A percentile compares a stretch with the other conserved stretches of the same genome.
Evolutionary conservation across 64 coral and sea anemone genomes (phyloP).

Genomic region (Hydrozoanthus tunicans): DNA sequence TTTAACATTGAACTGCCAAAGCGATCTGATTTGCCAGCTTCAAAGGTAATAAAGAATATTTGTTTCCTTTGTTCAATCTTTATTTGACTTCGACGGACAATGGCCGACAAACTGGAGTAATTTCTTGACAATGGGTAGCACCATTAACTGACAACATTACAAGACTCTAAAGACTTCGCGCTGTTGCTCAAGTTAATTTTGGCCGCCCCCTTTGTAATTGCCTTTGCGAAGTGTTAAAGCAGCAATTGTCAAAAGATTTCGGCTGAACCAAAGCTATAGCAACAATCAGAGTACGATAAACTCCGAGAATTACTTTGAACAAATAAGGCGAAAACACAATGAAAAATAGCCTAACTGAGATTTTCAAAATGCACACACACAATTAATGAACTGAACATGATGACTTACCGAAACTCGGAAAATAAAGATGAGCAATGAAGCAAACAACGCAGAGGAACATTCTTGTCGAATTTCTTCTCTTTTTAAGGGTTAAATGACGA

Average conservation of each 20-base stretch:
- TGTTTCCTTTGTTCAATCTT: too few species aligned
- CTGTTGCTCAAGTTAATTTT: background rate
- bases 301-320: background rate
- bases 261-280: too few species aligned
- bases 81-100: background rate
- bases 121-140: background rate
- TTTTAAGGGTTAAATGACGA: background rate
- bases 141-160: background rate
- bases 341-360: background rate
- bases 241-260: too few species aligned
- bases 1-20: too few species aligned
- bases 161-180: background rate
- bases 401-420: conserved; percentile 23
- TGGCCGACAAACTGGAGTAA: background rate
- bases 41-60: too few species aligned
- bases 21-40: too few species aligned
- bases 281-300: too few species aligned
- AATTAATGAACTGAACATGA: background rate
- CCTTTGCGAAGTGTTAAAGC: too few species aligned
- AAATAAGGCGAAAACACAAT: background rate
- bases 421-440: conserved; percentile 8
- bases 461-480: conserved; percentile 12
- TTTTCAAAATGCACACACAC: background rate
- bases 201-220: background rate
- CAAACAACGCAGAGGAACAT: background rate